Evolutionary conservation across 2,797 vertebrate species (phyloP), one percentile per base, ranked within the genome.

Genomic region (Gouania willdenowi): DNA sequence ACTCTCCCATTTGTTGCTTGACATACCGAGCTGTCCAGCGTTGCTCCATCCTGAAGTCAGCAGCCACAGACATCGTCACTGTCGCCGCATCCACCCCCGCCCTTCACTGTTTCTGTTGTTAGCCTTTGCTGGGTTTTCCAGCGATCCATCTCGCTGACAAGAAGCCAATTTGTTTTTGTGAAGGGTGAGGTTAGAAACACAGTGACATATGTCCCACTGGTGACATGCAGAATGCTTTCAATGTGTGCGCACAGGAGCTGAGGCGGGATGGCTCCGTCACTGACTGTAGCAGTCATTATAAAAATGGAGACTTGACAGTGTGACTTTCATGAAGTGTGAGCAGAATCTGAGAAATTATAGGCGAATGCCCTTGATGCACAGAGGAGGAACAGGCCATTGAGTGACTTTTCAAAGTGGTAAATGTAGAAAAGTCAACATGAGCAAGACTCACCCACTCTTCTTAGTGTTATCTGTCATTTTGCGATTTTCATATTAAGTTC

Each of bases 401-500:
- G 38, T 10, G 2, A 19, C 23, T 24, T 37, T 43, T 43, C 31
- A 26, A n/a, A 45, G 39, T 47, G 23, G 6, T 21, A 22, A 43
- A 42, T 29, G 8, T 13, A 8, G 9, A 43, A 18, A 28, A 53
- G 46, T 47, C 44, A 41, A 3, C 26, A 30, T 44, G 26, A 74
- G 32, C 61, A 29, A 59, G 47, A 66, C 20, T 43, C 41, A 22
- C 11, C 7, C 36, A 7, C 10, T 16, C 36, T 42, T 7, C 0
- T 59, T 33, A 17, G 25, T 37, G 19, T 53, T 29, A 46, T 69
- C 42, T 53, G 17, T 54, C 55, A 20, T 58, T n/a, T 25, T 15
- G 26, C 6, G 75, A 10, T 71, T 71, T 61, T 52, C 27, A 26
- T 16, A 44, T 40, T 26, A 4, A 38, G 48, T 51, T 36, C 24